These are phyloP conservation scores for Orientallactaga bullata DNA, from an alignment of 2,113 vertebrate genomes.

Conservation along the genomic window DNA sequence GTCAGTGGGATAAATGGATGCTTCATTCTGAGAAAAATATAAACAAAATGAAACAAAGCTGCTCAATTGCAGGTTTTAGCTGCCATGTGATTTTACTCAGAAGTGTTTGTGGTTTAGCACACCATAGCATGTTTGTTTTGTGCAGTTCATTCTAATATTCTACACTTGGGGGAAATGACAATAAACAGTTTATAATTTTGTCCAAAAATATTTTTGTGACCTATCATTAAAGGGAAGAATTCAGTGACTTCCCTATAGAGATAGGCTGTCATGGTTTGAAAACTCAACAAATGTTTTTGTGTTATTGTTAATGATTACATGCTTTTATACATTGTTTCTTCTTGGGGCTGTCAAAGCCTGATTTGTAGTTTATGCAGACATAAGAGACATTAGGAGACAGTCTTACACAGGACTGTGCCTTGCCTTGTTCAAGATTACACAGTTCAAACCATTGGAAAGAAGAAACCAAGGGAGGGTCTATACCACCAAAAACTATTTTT, in stretches of 20 bases:
- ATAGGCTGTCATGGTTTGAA: background rate
- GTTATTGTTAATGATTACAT: background rate
- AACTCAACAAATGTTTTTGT: background rate
- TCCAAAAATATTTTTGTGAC: conserved; percentile 75
- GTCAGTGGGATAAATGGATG: background rate
- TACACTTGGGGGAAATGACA: conserved; percentile 72
- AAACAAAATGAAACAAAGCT: conserved; percentile 28
- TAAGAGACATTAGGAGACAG: background rate
- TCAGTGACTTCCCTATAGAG: conserved; percentile 39
- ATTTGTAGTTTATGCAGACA: background rate
- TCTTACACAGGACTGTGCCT: background rate
- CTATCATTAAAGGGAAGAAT: conserved; percentile 60
- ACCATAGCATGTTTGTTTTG: conserved; percentile 57
- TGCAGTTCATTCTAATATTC: conserved; percentile 74
- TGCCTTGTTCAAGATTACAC: background rate
- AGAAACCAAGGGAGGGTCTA: background rate
- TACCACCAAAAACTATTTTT: background rate
- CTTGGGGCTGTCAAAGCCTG: background rate
- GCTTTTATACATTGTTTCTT: background rate
- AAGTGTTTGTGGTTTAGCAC: conserved; percentile 61
- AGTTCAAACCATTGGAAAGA: background rate
- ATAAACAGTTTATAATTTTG: conserved; percentile 53
- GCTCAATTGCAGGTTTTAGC: conserved; percentile 65
- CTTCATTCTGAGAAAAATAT: background rate
- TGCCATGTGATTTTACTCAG: conserved; percentile 58